A percentile compares a stretch with the other conserved stretches of the same genome.
Conservation (phyloP, 2,797 vertebrate genomes). For the Glossophaga mutica region DNA sequence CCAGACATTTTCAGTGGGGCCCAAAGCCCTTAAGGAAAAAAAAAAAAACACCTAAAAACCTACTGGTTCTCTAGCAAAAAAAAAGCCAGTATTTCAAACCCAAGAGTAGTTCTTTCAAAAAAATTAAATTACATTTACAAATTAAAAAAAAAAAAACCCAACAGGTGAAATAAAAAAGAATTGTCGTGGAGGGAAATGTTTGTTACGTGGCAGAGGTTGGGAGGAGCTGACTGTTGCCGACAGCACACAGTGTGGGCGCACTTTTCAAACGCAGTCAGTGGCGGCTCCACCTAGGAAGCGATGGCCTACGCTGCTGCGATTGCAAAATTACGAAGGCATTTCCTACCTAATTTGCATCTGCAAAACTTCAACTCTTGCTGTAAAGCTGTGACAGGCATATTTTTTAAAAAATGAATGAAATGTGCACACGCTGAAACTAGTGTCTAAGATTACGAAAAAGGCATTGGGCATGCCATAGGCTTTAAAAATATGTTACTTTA, state of each 20-base stretch:
- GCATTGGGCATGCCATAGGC: background rate
- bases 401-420: background rate
- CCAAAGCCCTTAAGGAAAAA: background rate
- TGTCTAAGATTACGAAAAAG: background rate
- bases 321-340: background rate
- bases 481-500: constrained; percentile 5
- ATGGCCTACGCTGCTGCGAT: background rate
- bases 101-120: constrained; percentile 1
- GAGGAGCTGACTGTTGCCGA: background rate
- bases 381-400: background rate
- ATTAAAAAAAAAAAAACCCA: background rate
- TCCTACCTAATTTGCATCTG: background rate
- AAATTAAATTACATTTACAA: background rate
- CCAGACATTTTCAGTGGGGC: background rate
- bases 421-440: background rate
- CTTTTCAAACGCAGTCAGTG: background rate
- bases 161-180: background rate
- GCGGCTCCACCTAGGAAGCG: background rate
- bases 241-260: background rate
- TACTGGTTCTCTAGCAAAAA: background rate
- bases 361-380: background rate
- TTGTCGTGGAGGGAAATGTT: background rate
- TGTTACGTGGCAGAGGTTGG: background rate
- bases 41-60: background rate
- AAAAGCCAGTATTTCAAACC: background rate